These are phyloP conservation scores for Syngnathoides biaculeatus DNA, from an alignment of 2,113 vertebrate species.

Conservation along the genomic window DNA sequence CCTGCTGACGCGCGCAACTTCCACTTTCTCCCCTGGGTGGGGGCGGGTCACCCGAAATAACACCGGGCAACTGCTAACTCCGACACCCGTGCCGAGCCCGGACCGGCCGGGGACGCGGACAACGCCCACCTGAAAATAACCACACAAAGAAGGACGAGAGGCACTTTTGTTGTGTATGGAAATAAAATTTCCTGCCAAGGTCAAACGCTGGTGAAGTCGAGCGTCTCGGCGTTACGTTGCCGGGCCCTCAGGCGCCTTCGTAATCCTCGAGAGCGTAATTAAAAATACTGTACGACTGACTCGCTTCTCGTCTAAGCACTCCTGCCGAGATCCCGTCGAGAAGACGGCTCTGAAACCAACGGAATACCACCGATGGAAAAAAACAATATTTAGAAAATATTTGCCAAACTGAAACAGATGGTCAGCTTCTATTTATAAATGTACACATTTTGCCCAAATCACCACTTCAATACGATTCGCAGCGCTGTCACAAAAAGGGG, in stretches of 20 bases:
- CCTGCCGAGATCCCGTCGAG: not conserved
- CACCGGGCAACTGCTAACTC: slow-evolving; percentile 58
- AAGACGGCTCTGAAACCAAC: not conserved
- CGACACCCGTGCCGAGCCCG: slow-evolving; percentile 61
- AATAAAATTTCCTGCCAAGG: slow-evolving; percentile 38
- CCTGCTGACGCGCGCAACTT: slow-evolving; percentile 39
- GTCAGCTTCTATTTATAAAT: too few species aligned
- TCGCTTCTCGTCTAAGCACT: not conserved
- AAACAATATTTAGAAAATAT: not conserved
- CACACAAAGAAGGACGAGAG: slow-evolving; percentile 38
- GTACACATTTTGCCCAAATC: too few species aligned
- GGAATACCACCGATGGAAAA: not conserved
- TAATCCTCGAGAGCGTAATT: not conserved
- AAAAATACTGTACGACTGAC: not conserved
- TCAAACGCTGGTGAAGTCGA: slow-evolving; percentile 26
- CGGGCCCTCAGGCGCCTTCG: not conserved
- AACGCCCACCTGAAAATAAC: slow-evolving; percentile 63
- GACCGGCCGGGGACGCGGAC: slow-evolving; percentile 43
- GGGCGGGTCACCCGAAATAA: slow-evolving; percentile 62
- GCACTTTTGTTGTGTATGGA: slow-evolving; percentile 24
- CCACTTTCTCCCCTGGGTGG: slow-evolving; percentile 23
- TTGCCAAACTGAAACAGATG: too few species aligned
- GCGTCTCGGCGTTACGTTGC: not conserved
- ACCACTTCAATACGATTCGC: too few species aligned
- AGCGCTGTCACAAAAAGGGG: too few species aligned